These are phyloP conservation scores for Cottus gobio DNA, from an alignment of 2,113 vertebrate genomes.

Conservation along the genomic window DNA sequence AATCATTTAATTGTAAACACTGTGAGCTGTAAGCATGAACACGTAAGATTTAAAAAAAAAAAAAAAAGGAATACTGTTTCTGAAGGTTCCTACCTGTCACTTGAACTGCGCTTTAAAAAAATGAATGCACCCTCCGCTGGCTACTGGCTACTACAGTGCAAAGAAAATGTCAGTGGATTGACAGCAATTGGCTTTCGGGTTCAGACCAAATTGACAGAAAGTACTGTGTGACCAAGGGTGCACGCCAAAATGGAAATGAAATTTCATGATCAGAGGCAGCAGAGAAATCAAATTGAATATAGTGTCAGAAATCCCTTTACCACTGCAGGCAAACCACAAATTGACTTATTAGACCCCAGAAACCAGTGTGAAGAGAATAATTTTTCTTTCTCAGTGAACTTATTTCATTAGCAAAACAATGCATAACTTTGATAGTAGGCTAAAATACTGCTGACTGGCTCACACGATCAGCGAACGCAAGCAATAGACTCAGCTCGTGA, in stretches of 20 bases:
- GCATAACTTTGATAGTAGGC: not conserved
- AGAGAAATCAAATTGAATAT: slow-evolving; percentile 31
- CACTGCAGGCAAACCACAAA: slow-evolving; percentile 19
- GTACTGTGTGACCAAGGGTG: slow-evolving; percentile 13
- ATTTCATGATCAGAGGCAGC: slow-evolving; percentile 26
- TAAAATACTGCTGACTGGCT: slow-evolving; percentile 13
- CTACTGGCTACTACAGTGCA: not conserved
- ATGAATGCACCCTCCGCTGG: not conserved
- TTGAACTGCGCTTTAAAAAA: not conserved
- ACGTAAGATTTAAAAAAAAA: not conserved
- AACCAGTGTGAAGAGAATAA: slow-evolving; percentile 2
- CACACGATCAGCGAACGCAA: slow-evolving; percentile 1
- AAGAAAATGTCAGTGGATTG: slow-evolving; percentile 19
- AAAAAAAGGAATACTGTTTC: not conserved
- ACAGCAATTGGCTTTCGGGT: slow-evolving; percentile 22
- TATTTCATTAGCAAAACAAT: not conserved
- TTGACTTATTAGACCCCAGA: slow-evolving; percentile 25
- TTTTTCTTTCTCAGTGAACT: slow-evolving; percentile 6
- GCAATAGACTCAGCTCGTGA: slow-evolving; percentile 21
- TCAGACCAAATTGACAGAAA: slow-evolving; percentile 36
- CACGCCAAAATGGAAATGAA: slow-evolving; percentile 38
- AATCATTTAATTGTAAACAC: not conserved
- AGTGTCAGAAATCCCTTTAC: slow-evolving; percentile 24
- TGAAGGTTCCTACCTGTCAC: slow-evolving; percentile 3
- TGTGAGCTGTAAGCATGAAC: not conserved